Conservation (phyloP, 2,888 invertebrate genomes). For the Coleophora flavipennella region DNA sequence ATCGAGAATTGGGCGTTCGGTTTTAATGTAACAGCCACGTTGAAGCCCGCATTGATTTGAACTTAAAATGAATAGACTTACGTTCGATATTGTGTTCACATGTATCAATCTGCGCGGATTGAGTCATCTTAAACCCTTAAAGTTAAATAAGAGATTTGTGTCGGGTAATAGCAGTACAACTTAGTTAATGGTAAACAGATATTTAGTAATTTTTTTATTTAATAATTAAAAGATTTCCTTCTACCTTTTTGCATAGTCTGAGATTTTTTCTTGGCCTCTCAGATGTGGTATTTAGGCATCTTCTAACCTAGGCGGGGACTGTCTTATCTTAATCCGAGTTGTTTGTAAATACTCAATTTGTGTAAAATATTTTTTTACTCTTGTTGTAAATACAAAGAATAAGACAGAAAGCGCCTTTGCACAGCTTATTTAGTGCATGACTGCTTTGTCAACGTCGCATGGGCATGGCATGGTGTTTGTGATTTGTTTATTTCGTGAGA, state of each 20-base stretch:
- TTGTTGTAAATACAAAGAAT: constrained; percentile 19
- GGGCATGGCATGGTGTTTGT: constrained; percentile 8
- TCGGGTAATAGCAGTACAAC: too few relatives aligned
- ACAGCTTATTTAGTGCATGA: constrained; percentile 21
- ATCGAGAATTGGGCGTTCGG: too few relatives aligned
- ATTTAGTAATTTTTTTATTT: too few relatives aligned
- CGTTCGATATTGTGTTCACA: too few relatives aligned
- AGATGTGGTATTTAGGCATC: constrained; percentile 51
- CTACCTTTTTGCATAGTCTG: background rate
- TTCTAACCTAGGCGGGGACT: constrained; percentile 43
- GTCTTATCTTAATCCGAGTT: constrained; percentile 31
- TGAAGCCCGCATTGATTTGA: too few relatives aligned
- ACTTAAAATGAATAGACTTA: too few relatives aligned
- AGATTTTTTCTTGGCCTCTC: constrained; percentile 2
- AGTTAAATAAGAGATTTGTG: too few relatives aligned
- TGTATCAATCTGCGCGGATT: too few relatives aligned
- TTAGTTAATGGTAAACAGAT: too few relatives aligned
- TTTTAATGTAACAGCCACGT: too few relatives aligned
- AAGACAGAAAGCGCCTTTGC: constrained; percentile 43
- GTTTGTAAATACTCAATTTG: constrained; percentile 17
- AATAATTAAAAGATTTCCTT: background rate
- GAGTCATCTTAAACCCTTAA: too few relatives aligned
- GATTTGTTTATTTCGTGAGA: background rate
- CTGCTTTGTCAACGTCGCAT: constrained; percentile 21
- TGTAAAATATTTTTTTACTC: constrained; percentile 32